Evolutionary conservation across 2,888 invertebrate species (phyloP), one percentile per base, ranked within the genome.

Genomic region (Dolichomitus sp.): DNA sequence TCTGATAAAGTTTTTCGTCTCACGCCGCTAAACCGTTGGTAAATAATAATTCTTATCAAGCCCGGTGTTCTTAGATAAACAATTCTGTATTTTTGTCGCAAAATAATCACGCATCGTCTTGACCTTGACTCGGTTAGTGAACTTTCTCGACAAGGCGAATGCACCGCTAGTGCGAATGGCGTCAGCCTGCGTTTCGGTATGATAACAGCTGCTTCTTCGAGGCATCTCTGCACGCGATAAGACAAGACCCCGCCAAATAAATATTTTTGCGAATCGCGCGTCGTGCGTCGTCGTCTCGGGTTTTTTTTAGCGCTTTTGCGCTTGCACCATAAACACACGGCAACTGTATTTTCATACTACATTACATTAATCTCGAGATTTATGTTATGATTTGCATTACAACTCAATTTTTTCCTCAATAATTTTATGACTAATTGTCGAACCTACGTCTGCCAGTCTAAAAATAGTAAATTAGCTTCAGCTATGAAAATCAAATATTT

Each of bases 171-270:
- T n/a, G n/a, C 65, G 42, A 19, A 12, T 65, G 65, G 45, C 37
- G 61, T 61, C 65, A 65, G 42, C 65, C 70, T 48, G 48, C 74
- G 66, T 72, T 83, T 73, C 54, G 74, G 68, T 33, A 19, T 37
- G 83, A 83, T 83, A 83, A 85, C 81, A 69, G 76, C 73, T 61
- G 59, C 54, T 54, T 65, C 70, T 66, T 65, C 40, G 57, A 57
- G 19, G 78, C 54, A 70, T 61, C 69, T 70, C 11, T 54, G 30
- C 70, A 52, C 54, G 30, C 68, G 83, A 84, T 78, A 80, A 83
- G 80, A 78, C 63, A 80, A 83, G 73, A 76, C 52, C 27, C 48
- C 65, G 73, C 57, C 78, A 23, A 81, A 85, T 83, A 73, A 83
- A 80, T 83, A 80, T 83, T 83, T 81, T 80, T 84, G 48, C 80